phyloP scores from a whole-genome alignment of 2,113 vertebrate genomes.

The Chlamydotis undulata region DNA sequence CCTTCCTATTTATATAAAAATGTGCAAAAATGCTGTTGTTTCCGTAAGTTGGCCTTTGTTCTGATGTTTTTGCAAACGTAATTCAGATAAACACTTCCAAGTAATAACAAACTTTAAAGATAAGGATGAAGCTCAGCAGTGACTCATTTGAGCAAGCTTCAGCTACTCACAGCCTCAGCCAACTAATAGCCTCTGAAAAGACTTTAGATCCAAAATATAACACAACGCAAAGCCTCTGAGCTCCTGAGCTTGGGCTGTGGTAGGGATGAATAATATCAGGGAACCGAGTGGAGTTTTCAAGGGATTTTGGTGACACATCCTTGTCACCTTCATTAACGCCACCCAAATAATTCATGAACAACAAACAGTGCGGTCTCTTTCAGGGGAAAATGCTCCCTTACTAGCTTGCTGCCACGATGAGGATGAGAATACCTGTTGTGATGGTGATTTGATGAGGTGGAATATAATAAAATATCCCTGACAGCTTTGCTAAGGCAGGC shows the following conservation, averaged over 20 bases:
- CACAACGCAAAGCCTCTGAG: neutral
- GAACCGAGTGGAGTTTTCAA: neutral
- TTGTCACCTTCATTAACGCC: neutral
- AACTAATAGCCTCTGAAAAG: neutral
- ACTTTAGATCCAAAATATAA: neutral
- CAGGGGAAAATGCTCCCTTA: neutral
- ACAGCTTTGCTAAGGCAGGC: conserved; percentile 17
- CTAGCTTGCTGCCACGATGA: neutral
- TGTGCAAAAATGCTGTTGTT: neutral
- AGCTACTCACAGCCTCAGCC: neutral
- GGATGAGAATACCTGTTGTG: conserved; percentile 17
- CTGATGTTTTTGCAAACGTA: conserved; percentile 13
- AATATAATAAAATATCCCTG: neutral
- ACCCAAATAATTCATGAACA: neutral
- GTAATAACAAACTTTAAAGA: conserved; percentile 61
- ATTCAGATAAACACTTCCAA: conserved; percentile 36
- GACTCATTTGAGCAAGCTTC: conserved; percentile 25
- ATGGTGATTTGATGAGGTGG: neutral
- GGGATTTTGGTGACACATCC: neutral
- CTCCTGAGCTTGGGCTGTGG: neutral
- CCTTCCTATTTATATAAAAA: conserved; percentile 21
- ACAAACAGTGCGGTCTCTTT: neutral
- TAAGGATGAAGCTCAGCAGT: conserved; percentile 25
- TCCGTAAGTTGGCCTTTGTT: neutral
- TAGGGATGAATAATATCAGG: neutral